Conservation (phyloP, 2,888 invertebrate genomes). For the Drosophila barbarae region DNA sequence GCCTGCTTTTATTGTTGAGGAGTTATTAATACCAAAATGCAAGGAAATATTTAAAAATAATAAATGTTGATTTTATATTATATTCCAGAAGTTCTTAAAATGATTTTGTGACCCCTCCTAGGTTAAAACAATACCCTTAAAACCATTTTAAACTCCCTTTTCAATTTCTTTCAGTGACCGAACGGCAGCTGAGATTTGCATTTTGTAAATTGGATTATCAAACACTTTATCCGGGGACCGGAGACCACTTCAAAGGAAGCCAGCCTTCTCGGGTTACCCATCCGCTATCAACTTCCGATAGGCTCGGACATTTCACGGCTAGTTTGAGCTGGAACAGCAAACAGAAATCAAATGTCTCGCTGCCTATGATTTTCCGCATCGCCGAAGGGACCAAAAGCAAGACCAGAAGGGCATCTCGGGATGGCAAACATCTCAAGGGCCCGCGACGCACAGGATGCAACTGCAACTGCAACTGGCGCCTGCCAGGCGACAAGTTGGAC, state of each 20-base stretch:
- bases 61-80: not conserved
- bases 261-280: conserved; percentile 57
- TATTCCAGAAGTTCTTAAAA: not conserved
- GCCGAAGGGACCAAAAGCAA: conserved; percentile 36
- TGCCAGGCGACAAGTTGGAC: conserved; percentile 39
- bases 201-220: conserved; percentile 66
- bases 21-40: not conserved
- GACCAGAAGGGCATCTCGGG: conserved; percentile 5
- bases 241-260: conserved; percentile 61
- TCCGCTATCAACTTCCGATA: conserved; percentile 67
- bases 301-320: conserved; percentile 60
- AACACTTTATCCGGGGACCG: conserved; percentile 46
- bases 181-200: conserved; percentile 68
- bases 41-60: not conserved
- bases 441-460: conserved; percentile 61
- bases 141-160: not conserved
- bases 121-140: too few species aligned
- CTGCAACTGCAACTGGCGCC: conserved; percentile 54
- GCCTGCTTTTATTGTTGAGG: fast-evolving
- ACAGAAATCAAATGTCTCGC: conserved; percentile 69
- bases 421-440: conserved; percentile 51
- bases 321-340: conserved; percentile 52
- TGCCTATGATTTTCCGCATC: conserved; percentile 69
- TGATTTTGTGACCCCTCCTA: not conserved
- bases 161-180: not conserved